Base-by-base conservation (phyloP, 2,888 invertebrate species). In the Acronicta aceris region DNA sequence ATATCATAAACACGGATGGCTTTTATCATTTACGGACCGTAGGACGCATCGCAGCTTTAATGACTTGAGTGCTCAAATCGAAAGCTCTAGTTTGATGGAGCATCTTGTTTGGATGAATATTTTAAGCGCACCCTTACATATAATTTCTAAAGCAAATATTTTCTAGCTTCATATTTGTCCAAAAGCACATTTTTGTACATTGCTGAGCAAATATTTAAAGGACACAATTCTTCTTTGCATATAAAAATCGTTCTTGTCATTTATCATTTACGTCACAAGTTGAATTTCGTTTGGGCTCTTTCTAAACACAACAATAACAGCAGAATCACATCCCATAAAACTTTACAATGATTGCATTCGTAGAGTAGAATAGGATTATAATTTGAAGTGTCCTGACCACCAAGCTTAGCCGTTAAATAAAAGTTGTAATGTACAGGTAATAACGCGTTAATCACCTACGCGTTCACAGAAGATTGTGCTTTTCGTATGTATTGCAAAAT, bases 1-100 rank as follows among this genome's bases (percentile, higher is more conserved):
- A 71, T 71, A 72, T 79, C 80, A 79, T 85, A 82, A 83, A 82
- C 83, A 81, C 72, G 70, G 74, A 72, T 76, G 74, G 81, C 79
- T 80, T 78, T 80, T 80, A 82, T 78, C 78, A 81, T 78, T 76
- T 74, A 64, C 53, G 71, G 57, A 36, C 47, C 59, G 51, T 49
- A 65, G 54, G 61, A 64, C 58, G 59, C 57, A 15, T 54, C 70
- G 43, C 48, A 42, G 54, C 62, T 72, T 72, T 77, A 76, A 77
- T 68, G 69, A 59, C 61, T 64, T 63, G 62, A 78, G 77, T 71
- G 71, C 71, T 65, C 58, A 59, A 56, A 66, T 71, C 73, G 49
- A 47, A 60, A 53, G 50, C 65, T 61, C 42, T 52, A 49, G 25
- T 60, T 69, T 63, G 71, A 65, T 63, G 25, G 38, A 50, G 41